Evolutionary conservation across 2,113 vertebrate genomes (phyloP).

Genomic region (Centropus unirufus): DNA sequence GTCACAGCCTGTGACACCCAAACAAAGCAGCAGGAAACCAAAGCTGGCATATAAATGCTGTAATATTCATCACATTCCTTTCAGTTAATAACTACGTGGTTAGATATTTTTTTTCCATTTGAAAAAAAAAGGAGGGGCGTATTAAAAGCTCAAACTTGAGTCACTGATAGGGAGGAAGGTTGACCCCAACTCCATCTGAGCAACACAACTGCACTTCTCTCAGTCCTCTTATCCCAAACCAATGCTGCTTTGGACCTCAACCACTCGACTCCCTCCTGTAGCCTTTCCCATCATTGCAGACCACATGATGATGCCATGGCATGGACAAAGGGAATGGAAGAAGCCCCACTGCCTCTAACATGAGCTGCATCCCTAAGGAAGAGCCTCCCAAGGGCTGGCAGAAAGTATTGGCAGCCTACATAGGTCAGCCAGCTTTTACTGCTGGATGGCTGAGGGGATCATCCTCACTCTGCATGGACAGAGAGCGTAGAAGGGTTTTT

Average conservation of each 20-base stretch:
- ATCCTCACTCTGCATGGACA: accelerated
- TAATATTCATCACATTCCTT: conserved; percentile 35
- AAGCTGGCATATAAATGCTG: conserved; percentile 37
- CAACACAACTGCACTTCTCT: neutral
- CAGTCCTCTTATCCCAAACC: neutral
- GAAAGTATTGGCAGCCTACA: neutral
- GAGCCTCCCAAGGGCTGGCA: neutral
- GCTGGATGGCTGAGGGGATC: neutral
- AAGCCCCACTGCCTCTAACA: neutral
- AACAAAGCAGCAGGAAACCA: conserved; percentile 60
- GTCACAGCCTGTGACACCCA: conserved; percentile 68
- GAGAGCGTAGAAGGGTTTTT: neutral
- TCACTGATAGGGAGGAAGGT: neutral
- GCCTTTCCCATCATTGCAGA: neutral
- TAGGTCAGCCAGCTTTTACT: neutral
- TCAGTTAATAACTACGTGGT: neutral
- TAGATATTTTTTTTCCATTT: conserved; percentile 24
- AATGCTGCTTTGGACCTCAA: accelerated
- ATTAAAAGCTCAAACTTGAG: neutral
- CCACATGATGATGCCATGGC: accelerated
- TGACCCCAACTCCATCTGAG: neutral
- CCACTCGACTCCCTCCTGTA: neutral
- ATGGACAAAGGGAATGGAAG: neutral
- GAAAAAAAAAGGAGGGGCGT: neutral
- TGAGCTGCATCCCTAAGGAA: neutral